Evolutionary conservation across 2,888 invertebrate genomes (phyloP).

Genomic region (Thera britannica): DNA sequence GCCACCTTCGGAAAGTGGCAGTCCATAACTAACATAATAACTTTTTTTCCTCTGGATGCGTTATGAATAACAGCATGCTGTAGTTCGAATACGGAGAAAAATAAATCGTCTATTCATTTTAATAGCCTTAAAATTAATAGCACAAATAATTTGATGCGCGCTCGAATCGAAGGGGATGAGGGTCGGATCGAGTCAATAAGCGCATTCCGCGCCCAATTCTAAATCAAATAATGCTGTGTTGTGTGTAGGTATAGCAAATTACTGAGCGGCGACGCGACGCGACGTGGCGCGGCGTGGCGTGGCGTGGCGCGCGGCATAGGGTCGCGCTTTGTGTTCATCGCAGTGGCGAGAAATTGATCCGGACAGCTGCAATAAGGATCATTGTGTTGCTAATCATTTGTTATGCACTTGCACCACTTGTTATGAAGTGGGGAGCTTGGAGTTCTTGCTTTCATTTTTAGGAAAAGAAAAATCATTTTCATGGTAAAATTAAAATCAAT

Average conservation of each 20-base stretch:
- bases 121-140: conserved; percentile 15
- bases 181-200: conserved; percentile 64
- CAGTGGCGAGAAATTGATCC: conserved; percentile 42
- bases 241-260: conserved; percentile 63
- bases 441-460: too few species aligned
- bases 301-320: too few species aligned
- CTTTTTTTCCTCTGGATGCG: not conserved
- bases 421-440: not conserved
- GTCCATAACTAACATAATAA: not conserved
- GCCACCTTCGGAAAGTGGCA: too few species aligned
- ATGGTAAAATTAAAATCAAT: too few species aligned
- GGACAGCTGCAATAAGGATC: conserved; percentile 41
- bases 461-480: too few species aligned
- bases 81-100: not conserved
- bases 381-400: conserved; percentile 28
- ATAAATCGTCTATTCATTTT: conserved; percentile 5
- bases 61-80: not conserved
- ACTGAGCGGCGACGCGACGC: conserved; percentile 33
- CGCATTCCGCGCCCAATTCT: conserved; percentile 77
- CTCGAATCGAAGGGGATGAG: conserved; percentile 42
- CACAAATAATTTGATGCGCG: conserved; percentile 22
- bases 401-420: conserved; percentile 21
- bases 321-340: not conserved
- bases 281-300: not conserved
- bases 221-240: conserved; percentile 81